Percentiles rank a stretch among this genome's conserved stretches.
phyloP scores from a whole-genome alignment of 2,113 vertebrate species.

The Centrocercus urophasianus region DNA sequence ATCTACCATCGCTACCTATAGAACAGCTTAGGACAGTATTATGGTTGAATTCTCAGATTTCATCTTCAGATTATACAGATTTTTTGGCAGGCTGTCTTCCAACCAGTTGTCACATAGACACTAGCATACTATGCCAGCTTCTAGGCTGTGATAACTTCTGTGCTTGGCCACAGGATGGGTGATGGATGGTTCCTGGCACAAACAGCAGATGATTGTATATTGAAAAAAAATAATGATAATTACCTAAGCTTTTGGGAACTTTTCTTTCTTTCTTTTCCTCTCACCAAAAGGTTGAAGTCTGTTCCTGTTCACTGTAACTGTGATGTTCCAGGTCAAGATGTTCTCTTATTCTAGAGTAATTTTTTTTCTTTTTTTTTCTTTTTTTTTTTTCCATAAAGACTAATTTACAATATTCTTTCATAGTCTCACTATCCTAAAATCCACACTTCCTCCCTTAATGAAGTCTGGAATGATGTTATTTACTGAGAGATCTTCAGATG shows the following conservation, averaged over 20 bases:
- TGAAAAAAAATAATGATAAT: constrained; percentile 57
- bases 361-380: neutral
- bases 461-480: neutral
- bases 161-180: constrained; percentile 41
- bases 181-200: constrained; percentile 46
- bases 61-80: neutral
- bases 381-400: neutral
- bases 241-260: constrained; percentile 40
- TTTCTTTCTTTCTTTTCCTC: neutral
- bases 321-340: neutral
- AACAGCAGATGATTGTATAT: constrained; percentile 28
- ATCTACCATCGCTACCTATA: neutral
- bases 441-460: neutral
- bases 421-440: neutral
- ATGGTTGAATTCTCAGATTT: neutral
- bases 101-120: constrained; percentile 22
- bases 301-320: neutral
- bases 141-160: constrained; percentile 10
- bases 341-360: neutral
- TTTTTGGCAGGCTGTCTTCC: constrained; percentile 29
- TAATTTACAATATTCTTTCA: neutral
- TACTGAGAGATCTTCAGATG: neutral
- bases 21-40: neutral
- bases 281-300: neutral
- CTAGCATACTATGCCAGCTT: neutral